These are phyloP conservation scores for Ranitomeya imitator DNA, from an alignment of 2,113 vertebrate species.

Conservation along the genomic window DNA sequence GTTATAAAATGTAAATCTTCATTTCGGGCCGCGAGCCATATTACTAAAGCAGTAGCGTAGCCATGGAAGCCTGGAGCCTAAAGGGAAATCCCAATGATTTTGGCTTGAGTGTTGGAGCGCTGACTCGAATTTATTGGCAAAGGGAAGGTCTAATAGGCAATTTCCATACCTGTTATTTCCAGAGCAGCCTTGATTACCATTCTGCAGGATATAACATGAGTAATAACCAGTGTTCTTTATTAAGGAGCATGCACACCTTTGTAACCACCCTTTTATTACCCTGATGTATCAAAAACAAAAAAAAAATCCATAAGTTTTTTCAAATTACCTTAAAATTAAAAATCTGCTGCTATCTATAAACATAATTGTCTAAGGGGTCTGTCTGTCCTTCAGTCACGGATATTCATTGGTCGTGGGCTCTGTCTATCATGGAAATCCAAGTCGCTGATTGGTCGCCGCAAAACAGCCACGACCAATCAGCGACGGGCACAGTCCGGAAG, in stretches of 20 bases:
- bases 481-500: too few species aligned
- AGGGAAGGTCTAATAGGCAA: not conserved
- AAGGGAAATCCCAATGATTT: slow-evolving; percentile 5
- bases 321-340: not conserved
- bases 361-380: too few species aligned
- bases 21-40: slow-evolving; percentile 11
- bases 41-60: not conserved
- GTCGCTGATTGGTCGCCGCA: too few species aligned
- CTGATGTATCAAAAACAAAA: not conserved
- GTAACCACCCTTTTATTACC: not conserved
- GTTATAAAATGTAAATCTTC: slow-evolving; percentile 12
- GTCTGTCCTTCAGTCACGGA: too few species aligned
- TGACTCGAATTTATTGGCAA: slow-evolving; percentile 13
- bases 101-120: not conserved
- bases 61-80: slow-evolving; percentile 14
- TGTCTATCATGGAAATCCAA: too few species aligned
- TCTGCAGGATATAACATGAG: not conserved
- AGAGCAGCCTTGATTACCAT: not conserved
- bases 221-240: not conserved
- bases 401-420: too few species aligned
- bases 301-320: not conserved
- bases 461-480: too few species aligned
- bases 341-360: not conserved
- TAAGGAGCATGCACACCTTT: not conserved
- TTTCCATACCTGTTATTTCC: not conserved